These are phyloP conservation scores for Sciurus niger DNA, from an alignment of 2,113 vertebrate species.

Conservation along the genomic window DNA sequence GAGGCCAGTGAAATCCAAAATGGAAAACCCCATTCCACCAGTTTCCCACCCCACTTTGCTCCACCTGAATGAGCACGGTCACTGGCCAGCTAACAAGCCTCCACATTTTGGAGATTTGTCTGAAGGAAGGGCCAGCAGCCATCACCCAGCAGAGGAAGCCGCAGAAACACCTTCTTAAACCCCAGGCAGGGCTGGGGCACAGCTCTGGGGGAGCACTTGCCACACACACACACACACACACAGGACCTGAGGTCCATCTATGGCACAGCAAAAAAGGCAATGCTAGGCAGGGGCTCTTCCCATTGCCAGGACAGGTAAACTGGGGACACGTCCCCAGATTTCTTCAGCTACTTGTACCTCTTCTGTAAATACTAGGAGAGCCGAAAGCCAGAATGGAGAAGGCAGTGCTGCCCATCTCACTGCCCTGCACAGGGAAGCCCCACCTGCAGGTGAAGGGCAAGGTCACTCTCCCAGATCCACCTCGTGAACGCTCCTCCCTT, in stretches of 20 bases:
- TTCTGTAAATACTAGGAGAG: neutral
- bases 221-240: neutral
- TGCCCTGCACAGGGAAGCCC: too few species aligned
- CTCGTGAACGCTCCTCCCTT: too few species aligned
- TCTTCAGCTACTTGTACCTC: neutral
- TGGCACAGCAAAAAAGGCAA: neutral
- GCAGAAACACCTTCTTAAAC: neutral
- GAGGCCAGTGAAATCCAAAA: neutral
- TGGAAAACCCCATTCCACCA: neutral
- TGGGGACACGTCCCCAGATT: neutral
- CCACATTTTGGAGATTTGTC: fast-evolving
- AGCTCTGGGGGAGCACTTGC: neutral
- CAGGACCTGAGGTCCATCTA: too few species aligned
- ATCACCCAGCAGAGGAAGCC: neutral
- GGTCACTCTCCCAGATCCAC: too few species aligned
- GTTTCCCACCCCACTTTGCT: neutral
- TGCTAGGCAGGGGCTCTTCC: neutral
- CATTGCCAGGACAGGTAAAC: too few species aligned
- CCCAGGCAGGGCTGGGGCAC: too few species aligned
- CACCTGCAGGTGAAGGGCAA: too few species aligned
- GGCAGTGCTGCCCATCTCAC: fast-evolving
- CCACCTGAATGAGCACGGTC: fast-evolving
- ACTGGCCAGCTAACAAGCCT: neutral
- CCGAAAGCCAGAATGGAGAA: neutral
- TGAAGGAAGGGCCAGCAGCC: too few species aligned